Evolutionary conservation across 2,113 vertebrate genomes (phyloP).

Genomic region (Isurus oxyrinchus): DNA sequence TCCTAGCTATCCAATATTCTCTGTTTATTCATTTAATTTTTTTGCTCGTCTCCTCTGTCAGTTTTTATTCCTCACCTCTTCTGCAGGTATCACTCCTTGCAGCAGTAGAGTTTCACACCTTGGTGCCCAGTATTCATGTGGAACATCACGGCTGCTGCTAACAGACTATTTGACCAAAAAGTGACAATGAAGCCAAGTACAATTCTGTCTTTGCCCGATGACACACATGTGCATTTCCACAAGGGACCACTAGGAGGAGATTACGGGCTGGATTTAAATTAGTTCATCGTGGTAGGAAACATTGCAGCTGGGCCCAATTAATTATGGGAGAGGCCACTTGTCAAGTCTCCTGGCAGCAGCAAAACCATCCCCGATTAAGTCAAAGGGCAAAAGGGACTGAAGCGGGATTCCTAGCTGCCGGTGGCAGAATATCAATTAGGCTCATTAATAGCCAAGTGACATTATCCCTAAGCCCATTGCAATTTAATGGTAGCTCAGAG

Average conservation of each 20-base stretch:
- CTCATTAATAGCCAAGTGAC: no score
- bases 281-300: no score
- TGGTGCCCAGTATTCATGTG: background rate
- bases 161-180: background rate
- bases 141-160: background rate
- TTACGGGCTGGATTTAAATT: no score
- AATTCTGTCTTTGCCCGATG: background rate
- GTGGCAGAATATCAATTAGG: no score
- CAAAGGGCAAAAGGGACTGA: no score
- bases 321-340: no score
- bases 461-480: no score
- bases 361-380: no score
- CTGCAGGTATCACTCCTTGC: background rate
- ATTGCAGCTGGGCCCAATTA: no score
- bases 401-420: no score
- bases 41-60: background rate
- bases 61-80: background rate
- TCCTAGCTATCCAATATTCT: background rate
- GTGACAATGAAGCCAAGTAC: background rate
- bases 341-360: no score
- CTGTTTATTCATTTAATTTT: background rate
- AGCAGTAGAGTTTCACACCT: background rate
- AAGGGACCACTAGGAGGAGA: background rate
- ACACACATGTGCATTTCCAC: background rate
- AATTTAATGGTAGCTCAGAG: no score